These are phyloP conservation scores for Oxyruncus cristatus DNA, from an alignment of 2,113 vertebrate genomes.

Conservation along the genomic window DNA sequence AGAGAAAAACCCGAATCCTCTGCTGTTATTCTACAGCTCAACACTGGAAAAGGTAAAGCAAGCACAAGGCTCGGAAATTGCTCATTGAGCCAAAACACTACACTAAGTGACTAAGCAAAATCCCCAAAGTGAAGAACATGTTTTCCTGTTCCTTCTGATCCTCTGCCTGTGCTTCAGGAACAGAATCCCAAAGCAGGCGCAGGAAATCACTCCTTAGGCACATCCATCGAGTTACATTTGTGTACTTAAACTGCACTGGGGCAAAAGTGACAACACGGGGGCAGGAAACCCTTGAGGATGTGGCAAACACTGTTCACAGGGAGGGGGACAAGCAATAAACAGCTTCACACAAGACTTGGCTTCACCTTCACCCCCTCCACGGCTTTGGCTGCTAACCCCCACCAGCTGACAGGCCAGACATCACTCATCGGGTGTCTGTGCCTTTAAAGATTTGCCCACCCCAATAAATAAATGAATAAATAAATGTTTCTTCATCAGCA, in stretches of 20 bases:
- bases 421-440: not conserved
- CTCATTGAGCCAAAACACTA: not conserved
- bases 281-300: not conserved
- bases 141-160: not conserved
- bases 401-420: not conserved
- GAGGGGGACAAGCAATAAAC: not conserved
- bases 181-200: not conserved
- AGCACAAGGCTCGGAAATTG: not conserved
- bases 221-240: not conserved
- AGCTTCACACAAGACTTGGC: not conserved
- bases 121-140: not conserved
- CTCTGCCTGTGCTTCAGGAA: not conserved
- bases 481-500: not conserved
- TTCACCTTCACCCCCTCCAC: not conserved
- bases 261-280: accelerated
- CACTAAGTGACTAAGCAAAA: not conserved
- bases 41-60: not conserved
- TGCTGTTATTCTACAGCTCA: not conserved
- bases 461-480: not conserved
- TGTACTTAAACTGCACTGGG: not conserved
- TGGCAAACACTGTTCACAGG: not conserved
- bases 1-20: not conserved
- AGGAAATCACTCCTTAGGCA: not conserved
- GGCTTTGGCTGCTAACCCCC: not conserved
- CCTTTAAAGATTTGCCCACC: not conserved